Evolutionary conservation across 2,797 vertebrate genomes (phyloP).

Genomic region (Neostethus bicornis): DNA sequence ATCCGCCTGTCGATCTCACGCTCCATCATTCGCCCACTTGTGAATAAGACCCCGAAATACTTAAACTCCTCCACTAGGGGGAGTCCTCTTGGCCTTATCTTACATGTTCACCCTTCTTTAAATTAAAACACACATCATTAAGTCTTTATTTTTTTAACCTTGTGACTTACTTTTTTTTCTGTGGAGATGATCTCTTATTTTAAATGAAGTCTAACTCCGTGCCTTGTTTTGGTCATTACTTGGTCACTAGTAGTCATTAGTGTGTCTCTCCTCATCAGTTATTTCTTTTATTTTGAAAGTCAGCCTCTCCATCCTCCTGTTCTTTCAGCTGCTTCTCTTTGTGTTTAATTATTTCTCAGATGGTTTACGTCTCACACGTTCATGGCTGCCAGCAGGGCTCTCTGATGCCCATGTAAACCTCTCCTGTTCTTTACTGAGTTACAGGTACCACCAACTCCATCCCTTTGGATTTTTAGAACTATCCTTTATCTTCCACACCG

Average conservation of each 20-base stretch:
- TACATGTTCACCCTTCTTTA: too few species aligned
- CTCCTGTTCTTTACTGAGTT: background rate
- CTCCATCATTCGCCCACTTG: too few species aligned
- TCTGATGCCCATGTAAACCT: constrained; percentile 25
- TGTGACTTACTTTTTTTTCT: too few species aligned
- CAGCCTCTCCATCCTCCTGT: background rate
- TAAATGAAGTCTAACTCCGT: background rate
- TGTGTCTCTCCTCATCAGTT: constrained; percentile 9
- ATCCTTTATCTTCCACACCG: constrained; percentile 48
- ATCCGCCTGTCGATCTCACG: too few species aligned
- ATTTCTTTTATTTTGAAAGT: constrained; percentile 17
- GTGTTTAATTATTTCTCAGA: constrained; percentile 37
- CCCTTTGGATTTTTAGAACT: background rate
- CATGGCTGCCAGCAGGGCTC: constrained; percentile 7
- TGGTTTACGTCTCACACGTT: constrained; percentile 9
- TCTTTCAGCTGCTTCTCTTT: constrained; percentile 6
- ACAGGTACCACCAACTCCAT: too few species aligned
- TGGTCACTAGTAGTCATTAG: constrained; percentile 51
- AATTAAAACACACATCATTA: too few species aligned
- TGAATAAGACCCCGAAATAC: too few species aligned
- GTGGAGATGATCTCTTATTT: too few species aligned
- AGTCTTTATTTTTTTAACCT: too few species aligned
- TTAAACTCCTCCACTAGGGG: too few species aligned
- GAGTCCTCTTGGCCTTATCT: too few species aligned
- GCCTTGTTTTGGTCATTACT: constrained; percentile 41